Conservation (phyloP, 2,888 invertebrate genomes). For the Eilema sororculum region DNA sequence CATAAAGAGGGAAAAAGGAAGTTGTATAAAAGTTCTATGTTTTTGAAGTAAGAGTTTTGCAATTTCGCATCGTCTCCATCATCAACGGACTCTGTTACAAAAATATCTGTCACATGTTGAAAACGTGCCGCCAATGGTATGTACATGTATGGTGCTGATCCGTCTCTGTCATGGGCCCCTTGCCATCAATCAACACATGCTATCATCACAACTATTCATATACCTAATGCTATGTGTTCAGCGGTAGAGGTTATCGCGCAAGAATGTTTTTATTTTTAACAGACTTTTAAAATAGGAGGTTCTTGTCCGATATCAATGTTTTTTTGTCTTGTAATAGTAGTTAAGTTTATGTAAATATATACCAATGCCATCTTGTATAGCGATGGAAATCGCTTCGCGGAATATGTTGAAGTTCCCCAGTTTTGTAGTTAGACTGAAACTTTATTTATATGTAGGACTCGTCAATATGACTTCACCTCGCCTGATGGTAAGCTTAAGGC, state of each 20-base stretch:
- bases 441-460: too few relatives aligned
- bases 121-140: background rate
- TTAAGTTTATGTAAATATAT: too few relatives aligned
- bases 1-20: too few relatives aligned
- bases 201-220: background rate
- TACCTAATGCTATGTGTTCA: constrained; percentile 9
- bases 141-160: constrained; percentile 1
- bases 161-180: constrained; percentile 9
- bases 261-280: constrained; percentile 3
- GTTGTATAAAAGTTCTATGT: too few relatives aligned
- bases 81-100: background rate
- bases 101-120: background rate
- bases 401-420: too few relatives aligned
- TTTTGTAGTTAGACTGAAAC: too few relatives aligned
- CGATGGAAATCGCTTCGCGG: too few relatives aligned
- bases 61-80: background rate
- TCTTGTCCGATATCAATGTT: background rate
- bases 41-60: too few relatives aligned
- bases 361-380: too few relatives aligned
- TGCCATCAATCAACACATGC: constrained; percentile 8
- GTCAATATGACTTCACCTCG: too few relatives aligned
- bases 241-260: background rate
- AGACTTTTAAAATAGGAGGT: background rate
- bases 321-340: too few relatives aligned
- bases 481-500: too few relatives aligned